These are phyloP conservation scores for Phocides pigmalion DNA, from an alignment of 1,140 invertebrate species.

Conservation along the genomic window DNA sequence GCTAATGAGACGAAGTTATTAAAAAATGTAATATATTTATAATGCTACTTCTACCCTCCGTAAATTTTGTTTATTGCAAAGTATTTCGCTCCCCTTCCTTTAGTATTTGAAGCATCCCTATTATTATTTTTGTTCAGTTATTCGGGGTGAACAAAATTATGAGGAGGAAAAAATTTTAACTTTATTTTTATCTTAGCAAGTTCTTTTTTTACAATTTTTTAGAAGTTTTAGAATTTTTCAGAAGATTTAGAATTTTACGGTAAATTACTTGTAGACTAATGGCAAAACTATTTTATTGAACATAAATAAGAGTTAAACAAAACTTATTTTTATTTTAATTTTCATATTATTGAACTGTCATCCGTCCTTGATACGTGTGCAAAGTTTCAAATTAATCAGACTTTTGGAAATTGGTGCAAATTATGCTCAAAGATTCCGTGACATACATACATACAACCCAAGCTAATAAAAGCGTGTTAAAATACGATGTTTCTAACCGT, in stretches of 20 bases:
- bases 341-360: too few relatives aligned
- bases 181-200: neutral
- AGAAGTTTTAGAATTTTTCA: neutral
- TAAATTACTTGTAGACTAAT: too few relatives aligned
- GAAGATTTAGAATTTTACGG: neutral
- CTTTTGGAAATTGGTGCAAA: too few relatives aligned
- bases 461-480: too few relatives aligned
- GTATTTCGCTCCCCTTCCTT: conserved; percentile 1
- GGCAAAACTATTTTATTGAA: too few relatives aligned
- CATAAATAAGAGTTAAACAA: too few relatives aligned
- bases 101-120: conserved; percentile 14
- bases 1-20: conserved; percentile 2
- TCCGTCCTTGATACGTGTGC: too few relatives aligned
- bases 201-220: neutral
- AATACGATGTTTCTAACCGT: too few relatives aligned
- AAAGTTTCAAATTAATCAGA: too few relatives aligned
- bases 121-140: conserved; percentile 12
- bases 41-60: neutral
- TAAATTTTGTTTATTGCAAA: conserved; percentile 12
- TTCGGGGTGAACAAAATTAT: conserved; percentile 9
- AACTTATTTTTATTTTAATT: too few relatives aligned
- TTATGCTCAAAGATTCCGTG: too few relatives aligned
- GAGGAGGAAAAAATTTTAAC: conserved; percentile 3
- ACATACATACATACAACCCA: too few relatives aligned
- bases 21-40: conserved; percentile 11